Percentiles rank a stretch among this genome's conserved stretches.
These are phyloP conservation scores for Herminia tarsipennalis DNA, from an alignment of 2,888 invertebrate species.

Conservation along the genomic window DNA sequence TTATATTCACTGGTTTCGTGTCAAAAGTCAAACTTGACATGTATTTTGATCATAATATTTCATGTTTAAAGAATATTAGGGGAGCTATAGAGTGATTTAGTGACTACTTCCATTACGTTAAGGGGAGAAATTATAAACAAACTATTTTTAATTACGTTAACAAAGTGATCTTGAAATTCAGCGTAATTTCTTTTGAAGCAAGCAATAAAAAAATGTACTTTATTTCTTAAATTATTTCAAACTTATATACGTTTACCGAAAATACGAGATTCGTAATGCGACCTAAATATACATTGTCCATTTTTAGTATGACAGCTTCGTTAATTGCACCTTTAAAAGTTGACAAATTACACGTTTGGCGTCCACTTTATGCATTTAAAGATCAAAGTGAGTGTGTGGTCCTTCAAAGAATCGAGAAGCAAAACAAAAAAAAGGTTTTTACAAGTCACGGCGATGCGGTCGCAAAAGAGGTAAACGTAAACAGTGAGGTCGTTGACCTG, in stretches of 20 bases:
- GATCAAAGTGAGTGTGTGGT: constrained; percentile 36
- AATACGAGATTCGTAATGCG: too few species aligned
- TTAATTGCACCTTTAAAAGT: constrained; percentile 31
- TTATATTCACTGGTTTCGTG: constrained; percentile 11
- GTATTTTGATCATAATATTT: not conserved
- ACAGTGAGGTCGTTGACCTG: constrained; percentile 76
- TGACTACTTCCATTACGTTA: not conserved
- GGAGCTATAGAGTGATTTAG: too few species aligned
- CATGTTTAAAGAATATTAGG: too few species aligned
- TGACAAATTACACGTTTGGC: constrained; percentile 31
- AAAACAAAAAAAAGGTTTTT: constrained; percentile 29
- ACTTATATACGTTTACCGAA: too few species aligned
- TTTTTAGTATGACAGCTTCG: constrained; percentile 21
- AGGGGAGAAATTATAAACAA: not conserved
- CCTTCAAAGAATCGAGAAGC: constrained; percentile 18
- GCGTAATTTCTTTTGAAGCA: constrained; percentile 7
- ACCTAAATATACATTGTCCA: not conserved
- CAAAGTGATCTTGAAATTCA: not conserved
- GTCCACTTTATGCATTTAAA: constrained; percentile 30
- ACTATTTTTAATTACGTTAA: not conserved
- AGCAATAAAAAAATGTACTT: constrained; percentile 14
- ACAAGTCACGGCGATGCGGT: constrained; percentile 44
- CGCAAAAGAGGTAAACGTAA: constrained; percentile 72
- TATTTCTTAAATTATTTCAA: constrained; percentile 13
- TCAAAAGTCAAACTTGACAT: not conserved